phyloP scores from a whole-genome alignment of 2,888 invertebrate genomes.

The Ernsta delagoae region DNA sequence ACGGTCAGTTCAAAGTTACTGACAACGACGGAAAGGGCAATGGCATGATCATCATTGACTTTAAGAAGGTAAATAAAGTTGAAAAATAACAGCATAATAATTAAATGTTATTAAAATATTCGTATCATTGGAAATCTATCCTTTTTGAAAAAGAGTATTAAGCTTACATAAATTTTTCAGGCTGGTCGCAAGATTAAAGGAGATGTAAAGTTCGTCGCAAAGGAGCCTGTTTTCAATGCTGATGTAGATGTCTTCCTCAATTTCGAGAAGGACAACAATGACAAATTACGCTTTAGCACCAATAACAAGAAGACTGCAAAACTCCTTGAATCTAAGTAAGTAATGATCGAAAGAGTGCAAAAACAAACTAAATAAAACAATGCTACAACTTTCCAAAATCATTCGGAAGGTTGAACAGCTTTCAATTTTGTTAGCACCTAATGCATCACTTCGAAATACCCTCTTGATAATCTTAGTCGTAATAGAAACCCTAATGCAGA shows the following conservation, averaged over 20 bases:
- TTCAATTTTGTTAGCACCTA: background rate
- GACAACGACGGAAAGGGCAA: constrained; percentile 87
- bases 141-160: too few species aligned
- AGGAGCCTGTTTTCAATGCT: constrained; percentile 85
- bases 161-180: constrained; percentile 48
- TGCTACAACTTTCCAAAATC: background rate
- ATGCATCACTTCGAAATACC: too few species aligned
- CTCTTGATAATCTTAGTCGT: background rate
- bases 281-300: constrained; percentile 88
- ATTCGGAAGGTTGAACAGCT: background rate
- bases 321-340: constrained; percentile 87
- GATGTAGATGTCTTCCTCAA: constrained; percentile 87
- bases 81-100: too few species aligned
- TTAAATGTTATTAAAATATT: too few species aligned
- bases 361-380: too few species aligned
- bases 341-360: background rate
- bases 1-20: constrained; percentile 86
- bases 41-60: constrained; percentile 83
- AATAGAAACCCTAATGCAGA: background rate
- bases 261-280: constrained; percentile 88
- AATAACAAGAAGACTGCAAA: constrained; percentile 81
- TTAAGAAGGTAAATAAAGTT: constrained; percentile 72
- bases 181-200: constrained; percentile 85
- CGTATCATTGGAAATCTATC: too few species aligned
- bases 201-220: constrained; percentile 86